Conservation (phyloP, 37 sponge, comb jelly and placozoan species). For the Halisarca cf. caerulea region DNA sequence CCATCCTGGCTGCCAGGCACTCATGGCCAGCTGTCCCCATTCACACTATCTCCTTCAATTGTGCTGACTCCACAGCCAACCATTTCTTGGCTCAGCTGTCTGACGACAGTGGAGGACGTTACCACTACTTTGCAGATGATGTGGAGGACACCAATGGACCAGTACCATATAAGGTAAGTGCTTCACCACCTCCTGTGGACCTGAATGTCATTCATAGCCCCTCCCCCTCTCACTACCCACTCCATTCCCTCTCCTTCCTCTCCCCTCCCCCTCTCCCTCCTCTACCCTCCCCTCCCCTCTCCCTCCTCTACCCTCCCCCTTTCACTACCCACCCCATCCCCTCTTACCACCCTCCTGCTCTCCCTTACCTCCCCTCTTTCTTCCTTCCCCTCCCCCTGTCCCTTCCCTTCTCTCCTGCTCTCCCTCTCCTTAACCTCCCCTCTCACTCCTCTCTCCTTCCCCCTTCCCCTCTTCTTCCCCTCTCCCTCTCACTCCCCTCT, state of each 20-base stretch:
- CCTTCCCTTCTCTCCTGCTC: too few species aligned
- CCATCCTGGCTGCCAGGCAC: slow-evolving; percentile 66
- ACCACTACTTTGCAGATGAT: slow-evolving; percentile 65
- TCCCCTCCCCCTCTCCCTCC: not conserved
- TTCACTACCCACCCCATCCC: too few species aligned
- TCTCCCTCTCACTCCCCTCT: too few species aligned
- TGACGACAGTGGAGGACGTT: slow-evolving; percentile 78
- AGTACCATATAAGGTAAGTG: slow-evolving; percentile 47
- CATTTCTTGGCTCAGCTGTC: slow-evolving; percentile 78
- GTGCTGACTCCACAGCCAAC: slow-evolving; percentile 80
- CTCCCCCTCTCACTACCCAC: not conserved
- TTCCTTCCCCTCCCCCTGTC: too few species aligned
- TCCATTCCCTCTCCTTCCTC: not conserved
- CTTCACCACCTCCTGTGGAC: not conserved
- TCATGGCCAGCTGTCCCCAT: slow-evolving; percentile 59
- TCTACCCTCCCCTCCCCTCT: too few species aligned
- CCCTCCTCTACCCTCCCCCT: too few species aligned
- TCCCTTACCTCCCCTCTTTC: too few species aligned
- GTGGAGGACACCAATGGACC: slow-evolving; percentile 53
- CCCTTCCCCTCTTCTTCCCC: too few species aligned
- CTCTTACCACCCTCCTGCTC: too few species aligned
- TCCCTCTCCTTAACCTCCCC: too few species aligned
- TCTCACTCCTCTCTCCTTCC: too few species aligned
- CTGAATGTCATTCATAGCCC: not conserved
- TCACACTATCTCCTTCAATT: slow-evolving; percentile 94